A percentile compares a stretch with the other conserved stretches of the same genome.
phyloP scores from a whole-genome alignment of 1,140 invertebrate species.

The Micrasema minimum region DNA sequence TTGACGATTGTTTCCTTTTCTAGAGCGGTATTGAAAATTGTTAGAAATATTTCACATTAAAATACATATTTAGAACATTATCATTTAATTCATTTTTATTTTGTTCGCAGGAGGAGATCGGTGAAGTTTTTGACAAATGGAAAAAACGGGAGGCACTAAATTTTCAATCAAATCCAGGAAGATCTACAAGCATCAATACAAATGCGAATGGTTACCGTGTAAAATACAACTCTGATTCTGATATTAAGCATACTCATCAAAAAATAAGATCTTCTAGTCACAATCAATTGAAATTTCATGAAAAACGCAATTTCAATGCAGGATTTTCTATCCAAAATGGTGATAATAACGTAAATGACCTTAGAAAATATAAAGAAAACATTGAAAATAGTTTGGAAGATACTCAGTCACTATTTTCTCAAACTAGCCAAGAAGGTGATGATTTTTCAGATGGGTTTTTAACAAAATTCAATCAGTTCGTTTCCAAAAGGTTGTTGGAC shows the following conservation, averaged over 20 bases:
- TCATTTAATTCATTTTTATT: neutral
- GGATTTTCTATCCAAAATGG: neutral
- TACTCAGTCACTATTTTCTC: neutral
- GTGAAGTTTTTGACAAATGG: constrained; percentile 52
- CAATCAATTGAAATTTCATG: constrained; percentile 6
- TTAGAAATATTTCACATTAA: neutral
- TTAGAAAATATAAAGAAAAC: constrained; percentile 31
- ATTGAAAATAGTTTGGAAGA: constrained; percentile 23
- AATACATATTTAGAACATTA: neutral
- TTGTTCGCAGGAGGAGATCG: constrained; percentile 52
- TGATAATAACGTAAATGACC: neutral
- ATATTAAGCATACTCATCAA: constrained; percentile 2
- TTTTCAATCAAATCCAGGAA: constrained; percentile 1
- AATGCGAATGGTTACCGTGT: constrained; percentile 13
- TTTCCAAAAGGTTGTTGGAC: constrained; percentile 44
- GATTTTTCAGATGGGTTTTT: constrained; percentile 44
- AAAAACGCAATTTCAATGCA: neutral
- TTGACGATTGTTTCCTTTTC: neutral
- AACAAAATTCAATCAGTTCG: constrained; percentile 45
- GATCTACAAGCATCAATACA: constrained; percentile 3
- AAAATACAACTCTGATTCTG: constrained; percentile 41
- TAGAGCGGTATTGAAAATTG: neutral
- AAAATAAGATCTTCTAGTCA: constrained; percentile 35
- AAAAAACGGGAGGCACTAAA: constrained; percentile 5
- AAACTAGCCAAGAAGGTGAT: constrained; percentile 6